These are phyloP conservation scores for Agelaius phoeniceus DNA, from an alignment of 2,113 vertebrate species.

Conservation along the genomic window DNA sequence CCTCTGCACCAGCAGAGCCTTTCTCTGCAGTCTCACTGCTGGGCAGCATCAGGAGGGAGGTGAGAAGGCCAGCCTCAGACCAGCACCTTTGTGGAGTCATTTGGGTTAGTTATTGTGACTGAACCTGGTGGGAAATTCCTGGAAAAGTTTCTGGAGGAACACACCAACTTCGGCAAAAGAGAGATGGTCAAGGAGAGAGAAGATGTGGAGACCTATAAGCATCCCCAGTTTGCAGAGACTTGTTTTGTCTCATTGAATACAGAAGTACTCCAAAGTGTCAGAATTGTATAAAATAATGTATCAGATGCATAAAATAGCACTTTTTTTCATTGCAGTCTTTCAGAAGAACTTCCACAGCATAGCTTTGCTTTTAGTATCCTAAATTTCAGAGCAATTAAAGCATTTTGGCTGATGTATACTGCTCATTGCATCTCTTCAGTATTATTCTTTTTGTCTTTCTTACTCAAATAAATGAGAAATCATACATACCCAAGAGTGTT, in stretches of 20 bases:
- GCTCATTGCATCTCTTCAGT: not conserved
- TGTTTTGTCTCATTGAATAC: not conserved
- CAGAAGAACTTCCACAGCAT: not conserved
- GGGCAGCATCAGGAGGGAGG: not conserved
- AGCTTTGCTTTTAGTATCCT: not conserved
- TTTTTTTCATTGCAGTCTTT: not conserved
- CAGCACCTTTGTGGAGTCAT: not conserved
- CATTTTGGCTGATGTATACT: not conserved
- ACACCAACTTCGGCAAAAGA: not conserved
- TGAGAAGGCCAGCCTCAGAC: not conserved
- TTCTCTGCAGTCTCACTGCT: not conserved
- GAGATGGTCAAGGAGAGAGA: fast-evolving
- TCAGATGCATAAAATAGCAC: not conserved
- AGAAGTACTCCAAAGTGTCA: not conserved
- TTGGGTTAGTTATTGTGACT: not conserved
- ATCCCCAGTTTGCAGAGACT: not conserved
- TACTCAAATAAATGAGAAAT: not conserved
- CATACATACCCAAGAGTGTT: not conserved
- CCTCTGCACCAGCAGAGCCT: not conserved
- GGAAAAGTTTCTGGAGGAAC: not conserved
- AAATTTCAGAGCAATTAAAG: not conserved
- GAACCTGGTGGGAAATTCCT: not conserved
- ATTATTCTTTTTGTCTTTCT: not conserved
- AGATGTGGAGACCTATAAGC: not conserved
- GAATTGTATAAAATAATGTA: not conserved